A percentile compares a stretch with the other conserved stretches of the same genome.
phyloP scores from a whole-genome alignment of 1,140 invertebrate species.

The Cotesia chilonis region DNA sequence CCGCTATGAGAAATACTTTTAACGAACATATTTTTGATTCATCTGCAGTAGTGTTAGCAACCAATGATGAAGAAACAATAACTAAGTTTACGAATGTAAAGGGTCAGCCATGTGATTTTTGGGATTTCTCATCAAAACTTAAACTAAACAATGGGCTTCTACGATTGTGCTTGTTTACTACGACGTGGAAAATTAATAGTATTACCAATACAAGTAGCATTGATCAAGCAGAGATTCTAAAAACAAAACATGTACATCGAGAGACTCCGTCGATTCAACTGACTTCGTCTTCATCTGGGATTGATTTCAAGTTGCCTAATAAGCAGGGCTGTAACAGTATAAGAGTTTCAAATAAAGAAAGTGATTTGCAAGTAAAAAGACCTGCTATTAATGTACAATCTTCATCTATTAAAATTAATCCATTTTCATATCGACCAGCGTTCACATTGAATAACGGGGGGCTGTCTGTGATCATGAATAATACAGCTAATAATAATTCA shows the following conservation, averaged over 20 bases:
- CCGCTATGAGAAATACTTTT: not conserved
- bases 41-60: not conserved
- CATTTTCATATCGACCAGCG: not conserved
- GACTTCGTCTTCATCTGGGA: not conserved
- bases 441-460: not conserved
- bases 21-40: not conserved
- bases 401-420: not conserved
- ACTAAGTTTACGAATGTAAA: not conserved
- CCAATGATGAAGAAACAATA: not conserved
- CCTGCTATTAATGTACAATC: not conserved
- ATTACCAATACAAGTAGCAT: not conserved
- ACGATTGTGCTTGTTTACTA: not conserved
- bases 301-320: not conserved
- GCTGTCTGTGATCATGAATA: not conserved
- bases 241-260: not conserved
- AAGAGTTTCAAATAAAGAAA: not conserved
- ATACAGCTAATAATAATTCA: not conserved
- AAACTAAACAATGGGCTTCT: not conserved
- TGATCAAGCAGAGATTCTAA: not conserved
- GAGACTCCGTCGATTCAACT: not conserved
- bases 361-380: not conserved
- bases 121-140: not conserved
- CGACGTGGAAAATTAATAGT: not conserved
- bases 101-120: not conserved
- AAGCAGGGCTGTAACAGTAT: not conserved